Evolutionary conservation across 2,888 invertebrate species (phyloP).

Genomic region (Meteorus colon): DNA sequence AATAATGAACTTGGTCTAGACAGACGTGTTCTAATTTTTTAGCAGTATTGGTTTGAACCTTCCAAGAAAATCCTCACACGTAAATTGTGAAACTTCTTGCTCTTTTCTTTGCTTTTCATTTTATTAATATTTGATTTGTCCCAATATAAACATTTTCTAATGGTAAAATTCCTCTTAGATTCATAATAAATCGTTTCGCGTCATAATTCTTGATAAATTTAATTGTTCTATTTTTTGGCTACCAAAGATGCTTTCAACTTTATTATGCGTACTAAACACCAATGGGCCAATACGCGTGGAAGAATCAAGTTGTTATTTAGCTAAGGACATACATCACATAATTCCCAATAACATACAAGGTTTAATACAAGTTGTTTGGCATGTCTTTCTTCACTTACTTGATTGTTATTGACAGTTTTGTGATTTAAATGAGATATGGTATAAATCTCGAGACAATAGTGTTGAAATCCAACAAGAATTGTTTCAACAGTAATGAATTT

Average conservation of each 20-base stretch:
- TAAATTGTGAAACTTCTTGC: neutral
- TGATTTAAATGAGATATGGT: neutral
- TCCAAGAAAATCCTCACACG: neutral
- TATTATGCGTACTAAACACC: neutral
- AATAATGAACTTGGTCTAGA: neutral
- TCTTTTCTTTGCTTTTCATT: neutral
- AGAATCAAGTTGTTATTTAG: neutral
- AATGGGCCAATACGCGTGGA: neutral
- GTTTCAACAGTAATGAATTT: neutral
- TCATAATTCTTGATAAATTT: neutral
- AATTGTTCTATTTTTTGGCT: neutral
- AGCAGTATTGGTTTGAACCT: neutral
- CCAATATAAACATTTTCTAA: neutral
- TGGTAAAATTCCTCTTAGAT: neutral
- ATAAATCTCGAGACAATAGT: neutral
- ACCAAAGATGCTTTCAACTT: neutral
- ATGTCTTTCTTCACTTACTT: conserved; percentile 48
- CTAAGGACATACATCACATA: neutral
- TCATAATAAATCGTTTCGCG: neutral
- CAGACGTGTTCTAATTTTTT: neutral
- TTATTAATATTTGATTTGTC: neutral
- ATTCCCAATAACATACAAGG: neutral
- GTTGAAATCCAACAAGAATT: neutral
- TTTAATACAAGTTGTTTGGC: neutral
- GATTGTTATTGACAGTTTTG: conserved; percentile 54